Evolutionary conservation across 2,113 vertebrate species (phyloP), one percentile per base, ranked within the genome.

Genomic region (Triplophysa rosa): DNA sequence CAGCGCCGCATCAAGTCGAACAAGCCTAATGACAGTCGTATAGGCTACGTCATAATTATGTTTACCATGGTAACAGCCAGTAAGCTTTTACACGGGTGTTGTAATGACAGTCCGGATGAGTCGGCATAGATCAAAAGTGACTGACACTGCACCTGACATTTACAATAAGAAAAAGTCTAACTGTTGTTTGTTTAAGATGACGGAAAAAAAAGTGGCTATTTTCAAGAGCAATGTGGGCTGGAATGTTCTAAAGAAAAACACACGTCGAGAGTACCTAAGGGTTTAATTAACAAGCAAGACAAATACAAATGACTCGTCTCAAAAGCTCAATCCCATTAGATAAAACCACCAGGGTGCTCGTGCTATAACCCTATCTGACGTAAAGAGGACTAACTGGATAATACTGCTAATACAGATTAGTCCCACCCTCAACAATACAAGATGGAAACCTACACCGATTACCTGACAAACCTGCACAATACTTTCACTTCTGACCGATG

Each of bases 301-400:
- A 16, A 16, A 21, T 4, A 19, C 24, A 54, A 54, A 69, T 54
- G 16, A 52, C 52, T 74, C 49, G 19, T 52, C 49, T 52, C 13
- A 16, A 16, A 52, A 52, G 49, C 49, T 52, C 71, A 61, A 72
- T 58, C 26, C 59, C 23, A 45, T 62, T 73, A 11, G 17, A 21
- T 12, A 63, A 74, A 45, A 62, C 49, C 23, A 52, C 56, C 65
- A 70, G 19, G 12, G 19, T 42, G 13, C 49, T 52, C 17, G 13
- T 24, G 63, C 56, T 40, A 63, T 63, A 69, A 70, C 56, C 67
- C 58, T 63, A 49, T 16, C 17, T 19, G 5, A 21, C 7, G 12
- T 40, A 63, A 79, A 78, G 49, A 47, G 59, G 78, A 52, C 71
- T 79, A 79, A 58, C 13, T 37, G 67, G 45, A 62, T 79, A 79